Evolutionary conservation across 2,797 vertebrate genomes (phyloP).

Genomic region (Lagodon rhomboides): DNA sequence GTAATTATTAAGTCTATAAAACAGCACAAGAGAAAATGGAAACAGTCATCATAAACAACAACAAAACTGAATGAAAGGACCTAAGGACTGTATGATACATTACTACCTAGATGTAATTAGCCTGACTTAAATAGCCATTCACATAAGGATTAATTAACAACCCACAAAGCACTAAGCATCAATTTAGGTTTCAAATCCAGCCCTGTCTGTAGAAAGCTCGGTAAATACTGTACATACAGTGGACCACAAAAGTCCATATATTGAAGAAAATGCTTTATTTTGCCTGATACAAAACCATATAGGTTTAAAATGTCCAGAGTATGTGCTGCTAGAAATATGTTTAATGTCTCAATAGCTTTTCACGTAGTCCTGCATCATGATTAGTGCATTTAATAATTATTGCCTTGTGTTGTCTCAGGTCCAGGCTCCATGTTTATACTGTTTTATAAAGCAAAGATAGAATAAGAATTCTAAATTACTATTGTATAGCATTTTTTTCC

Average conservation of each 20-base stretch:
- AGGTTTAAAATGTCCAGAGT: not conserved
- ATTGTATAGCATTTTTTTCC: slow-evolving; percentile 1
- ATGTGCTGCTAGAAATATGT: not conserved
- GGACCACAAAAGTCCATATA: not conserved
- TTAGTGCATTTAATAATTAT: slow-evolving; percentile 38
- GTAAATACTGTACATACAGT: not conserved
- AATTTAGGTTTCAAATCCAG: not conserved
- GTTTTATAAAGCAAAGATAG: slow-evolving; percentile 1
- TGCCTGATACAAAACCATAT: not conserved
- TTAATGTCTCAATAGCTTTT: not conserved
- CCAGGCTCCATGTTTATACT: not conserved
- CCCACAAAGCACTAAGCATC: not conserved
- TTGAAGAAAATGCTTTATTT: not conserved
- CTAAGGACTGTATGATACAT: not conserved
- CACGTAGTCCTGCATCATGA: slow-evolving; percentile 17
- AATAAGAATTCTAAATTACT: not conserved
- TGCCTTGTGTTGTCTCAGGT: slow-evolving; percentile 10
- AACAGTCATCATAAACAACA: no score
- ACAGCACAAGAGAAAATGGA: no score
- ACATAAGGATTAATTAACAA: slow-evolving; percentile 1
- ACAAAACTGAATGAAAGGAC: not conserved
- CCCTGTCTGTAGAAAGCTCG: not conserved
- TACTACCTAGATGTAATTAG: slow-evolving; percentile 19
- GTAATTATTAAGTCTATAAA: no score
- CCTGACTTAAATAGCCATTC: not conserved